Percentiles rank a stretch among this genome's conserved stretches.
Evolutionary conservation across 2,888 invertebrate species (phyloP).

Genomic region (Ennomos quercinarius): DNA sequence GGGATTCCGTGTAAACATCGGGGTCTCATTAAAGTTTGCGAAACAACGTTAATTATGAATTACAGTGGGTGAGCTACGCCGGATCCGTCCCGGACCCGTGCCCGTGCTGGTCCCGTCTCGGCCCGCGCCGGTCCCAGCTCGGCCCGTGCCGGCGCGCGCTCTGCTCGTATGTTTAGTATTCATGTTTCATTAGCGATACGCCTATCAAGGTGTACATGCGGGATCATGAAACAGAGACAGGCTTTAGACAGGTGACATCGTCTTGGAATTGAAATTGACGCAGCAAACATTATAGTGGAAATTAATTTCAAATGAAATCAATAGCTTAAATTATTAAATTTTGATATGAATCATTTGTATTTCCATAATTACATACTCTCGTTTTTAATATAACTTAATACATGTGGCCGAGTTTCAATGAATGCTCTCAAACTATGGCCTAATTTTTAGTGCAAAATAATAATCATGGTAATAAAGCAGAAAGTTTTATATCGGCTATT

Average conservation of each 20-base stretch:
- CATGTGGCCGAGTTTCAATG: no score
- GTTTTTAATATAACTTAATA: no score
- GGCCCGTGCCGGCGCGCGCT: background rate
- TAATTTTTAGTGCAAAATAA: no score
- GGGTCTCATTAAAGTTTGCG: conserved; percentile 62
- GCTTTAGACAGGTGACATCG: conserved; percentile 10
- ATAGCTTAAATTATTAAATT: no score
- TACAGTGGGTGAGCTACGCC: conserved; percentile 37
- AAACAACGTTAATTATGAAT: conserved; percentile 67
- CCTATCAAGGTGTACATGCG: conserved; percentile 25
- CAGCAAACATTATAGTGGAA: background rate
- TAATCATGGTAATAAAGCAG: no score
- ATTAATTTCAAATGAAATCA: background rate
- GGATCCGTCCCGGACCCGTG: conserved; percentile 16
- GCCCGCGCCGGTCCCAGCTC: background rate
- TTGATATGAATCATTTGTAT: no score
- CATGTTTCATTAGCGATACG: conserved; percentile 35
- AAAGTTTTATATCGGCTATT: no score
- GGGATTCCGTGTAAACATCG: conserved; percentile 60
- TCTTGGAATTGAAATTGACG: background rate
- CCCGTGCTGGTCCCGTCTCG: conserved; percentile 14
- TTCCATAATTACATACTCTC: no score
- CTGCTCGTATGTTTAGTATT: conserved; percentile 27
- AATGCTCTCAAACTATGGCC: no score
- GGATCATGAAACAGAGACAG: conserved; percentile 4